Percentiles rank a stretch among this genome's conserved stretches.
phyloP scores from a whole-genome alignment of 2,888 invertebrate species.

The Stratiomys singularior region DNA sequence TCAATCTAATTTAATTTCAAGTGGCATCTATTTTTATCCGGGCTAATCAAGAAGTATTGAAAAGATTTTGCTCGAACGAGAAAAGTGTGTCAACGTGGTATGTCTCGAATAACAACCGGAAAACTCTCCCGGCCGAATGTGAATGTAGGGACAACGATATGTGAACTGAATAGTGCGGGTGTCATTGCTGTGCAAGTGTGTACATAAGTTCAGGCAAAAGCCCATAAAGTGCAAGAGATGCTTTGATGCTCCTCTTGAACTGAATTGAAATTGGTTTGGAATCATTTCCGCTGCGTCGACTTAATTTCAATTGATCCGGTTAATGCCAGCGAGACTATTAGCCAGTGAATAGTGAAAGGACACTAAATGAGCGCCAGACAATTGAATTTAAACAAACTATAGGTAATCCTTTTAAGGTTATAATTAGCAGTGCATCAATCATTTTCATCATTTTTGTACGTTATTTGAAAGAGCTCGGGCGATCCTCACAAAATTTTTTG shows the following conservation, averaged over 20 bases:
- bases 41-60: neutral
- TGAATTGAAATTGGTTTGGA: neutral
- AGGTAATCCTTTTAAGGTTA: no score
- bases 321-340: neutral
- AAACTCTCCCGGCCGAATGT: slow-evolving; percentile 15
- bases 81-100: slow-evolving; percentile 33
- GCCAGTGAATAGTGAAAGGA: slow-evolving; percentile 3
- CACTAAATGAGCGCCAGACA: neutral
- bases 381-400: neutral
- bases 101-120: slow-evolving; percentile 31
- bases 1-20: neutral
- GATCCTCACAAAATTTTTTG: no score
- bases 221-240: neutral
- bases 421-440: no score
- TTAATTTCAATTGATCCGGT: slow-evolving; percentile 23
- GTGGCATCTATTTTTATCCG: slow-evolving; percentile 23
- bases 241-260: neutral
- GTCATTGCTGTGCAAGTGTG: neutral
- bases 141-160: neutral
- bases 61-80: slow-evolving; percentile 22
- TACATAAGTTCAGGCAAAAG: neutral
- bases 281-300: neutral
- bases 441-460: no score
- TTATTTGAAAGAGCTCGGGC: no score
- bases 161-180: slow-evolving; percentile 8